Percentiles rank a stretch among this genome's conserved stretches.
Evolutionary conservation across 2,113 vertebrate genomes (phyloP).

Genomic region (Eptesicus fuscus): DNA sequence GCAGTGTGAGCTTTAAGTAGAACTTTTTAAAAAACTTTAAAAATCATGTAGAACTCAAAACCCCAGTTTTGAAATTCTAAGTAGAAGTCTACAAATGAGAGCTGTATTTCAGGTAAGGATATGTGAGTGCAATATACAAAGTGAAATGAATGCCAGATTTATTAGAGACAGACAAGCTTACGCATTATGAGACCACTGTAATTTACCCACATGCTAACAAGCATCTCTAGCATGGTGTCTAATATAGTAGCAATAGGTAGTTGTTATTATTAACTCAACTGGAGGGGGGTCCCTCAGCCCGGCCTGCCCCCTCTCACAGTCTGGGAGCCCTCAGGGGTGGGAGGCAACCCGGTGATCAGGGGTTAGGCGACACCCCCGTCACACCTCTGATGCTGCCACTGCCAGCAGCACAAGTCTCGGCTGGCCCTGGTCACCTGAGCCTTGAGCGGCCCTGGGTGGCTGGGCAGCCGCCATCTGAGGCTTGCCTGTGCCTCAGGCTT

Average conservation of each 20-base stretch:
- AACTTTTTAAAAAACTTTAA: neutral
- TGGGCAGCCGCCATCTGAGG: too few species aligned
- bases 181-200: neutral
- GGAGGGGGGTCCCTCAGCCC: too few species aligned
- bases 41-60: neutral
- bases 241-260: neutral
- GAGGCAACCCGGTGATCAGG: too few species aligned
- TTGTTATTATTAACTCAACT: neutral
- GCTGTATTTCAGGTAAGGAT: neutral
- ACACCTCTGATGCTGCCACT: too few species aligned
- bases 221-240: neutral
- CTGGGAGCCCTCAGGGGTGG: too few species aligned
- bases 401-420: too few species aligned
- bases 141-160: neutral
- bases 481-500: too few species aligned
- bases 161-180: neutral
- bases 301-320: too few species aligned
- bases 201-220: neutral
- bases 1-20: neutral
- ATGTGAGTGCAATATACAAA: neutral
- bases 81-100: constrained; percentile 1
- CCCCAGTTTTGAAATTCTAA: neutral
- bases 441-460: too few species aligned
- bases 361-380: too few species aligned
- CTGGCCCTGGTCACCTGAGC: too few species aligned